Conservation (phyloP, 92 coral and sea anemone genomes). For the Palythoa grandis region DNA sequence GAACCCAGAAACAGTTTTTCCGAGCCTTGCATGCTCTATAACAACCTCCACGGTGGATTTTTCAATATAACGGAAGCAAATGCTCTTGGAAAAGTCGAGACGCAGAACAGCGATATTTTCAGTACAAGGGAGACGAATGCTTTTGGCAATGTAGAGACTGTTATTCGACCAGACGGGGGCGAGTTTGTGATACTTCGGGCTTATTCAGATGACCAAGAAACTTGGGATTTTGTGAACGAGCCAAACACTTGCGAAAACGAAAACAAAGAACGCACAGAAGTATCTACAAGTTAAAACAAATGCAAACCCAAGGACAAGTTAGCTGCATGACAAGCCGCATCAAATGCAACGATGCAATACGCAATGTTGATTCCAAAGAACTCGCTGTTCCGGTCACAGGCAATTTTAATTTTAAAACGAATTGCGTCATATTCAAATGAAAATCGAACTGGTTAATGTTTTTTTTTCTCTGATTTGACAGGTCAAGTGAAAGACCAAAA, state of each 20-base stretch:
- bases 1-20: not conserved
- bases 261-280: not conserved
- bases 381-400: no score
- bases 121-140: not conserved
- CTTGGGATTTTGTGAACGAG: conserved; percentile 11
- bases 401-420: no score
- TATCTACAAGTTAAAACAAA: not conserved
- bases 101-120: not conserved
- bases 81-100: not conserved
- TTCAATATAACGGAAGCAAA: not conserved
- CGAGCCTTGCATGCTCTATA: not conserved
- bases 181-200: conserved; percentile 16
- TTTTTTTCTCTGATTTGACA: no score
- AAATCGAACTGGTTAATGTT: no score
- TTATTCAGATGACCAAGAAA: not conserved
- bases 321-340: not conserved
- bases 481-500: no score
- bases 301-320: not conserved
- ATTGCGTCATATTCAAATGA: no score
- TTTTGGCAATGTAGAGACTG: not conserved
- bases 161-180: conserved; percentile 23
- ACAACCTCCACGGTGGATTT: not conserved
- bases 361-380: no score
- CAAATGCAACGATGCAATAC: not conserved
- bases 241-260: not conserved